phyloP scores from a whole-genome alignment of 2,797 vertebrate genomes.

The Hoplostethus mediterraneus region DNA sequence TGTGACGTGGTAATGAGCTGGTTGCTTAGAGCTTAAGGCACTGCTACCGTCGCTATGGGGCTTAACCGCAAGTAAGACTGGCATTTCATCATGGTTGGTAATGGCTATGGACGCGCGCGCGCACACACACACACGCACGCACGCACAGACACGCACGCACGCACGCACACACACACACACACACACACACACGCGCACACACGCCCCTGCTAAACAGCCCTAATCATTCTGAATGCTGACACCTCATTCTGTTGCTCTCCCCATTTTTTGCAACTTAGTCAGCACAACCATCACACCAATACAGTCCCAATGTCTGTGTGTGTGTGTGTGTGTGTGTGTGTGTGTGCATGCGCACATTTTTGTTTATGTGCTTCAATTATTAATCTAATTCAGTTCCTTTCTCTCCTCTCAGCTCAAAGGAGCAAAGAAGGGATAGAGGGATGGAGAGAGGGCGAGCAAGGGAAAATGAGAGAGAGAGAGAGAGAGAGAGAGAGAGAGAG shows the following conservation, averaged over 20 bases:
- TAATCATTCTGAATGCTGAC: constrained; percentile 60
- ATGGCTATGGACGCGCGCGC: constrained; percentile 54
- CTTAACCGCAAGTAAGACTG: constrained; percentile 60
- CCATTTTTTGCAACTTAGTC: constrained; percentile 46
- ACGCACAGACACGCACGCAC: not conserved
- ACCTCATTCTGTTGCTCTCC: constrained; percentile 36
- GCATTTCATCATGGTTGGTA: constrained; percentile 71
- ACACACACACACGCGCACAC: constrained; percentile 25
- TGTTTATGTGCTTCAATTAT: constrained; percentile 38
- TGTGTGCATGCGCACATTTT: constrained; percentile 5
- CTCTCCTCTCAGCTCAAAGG: constrained; percentile 33
- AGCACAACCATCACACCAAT: constrained; percentile 35
- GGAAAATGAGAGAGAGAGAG: constrained; percentile 20
- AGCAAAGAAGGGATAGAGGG: constrained; percentile 5
- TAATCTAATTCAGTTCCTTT: constrained; percentile 46
- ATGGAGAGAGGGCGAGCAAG: constrained; percentile 19
- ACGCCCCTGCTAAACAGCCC: constrained; percentile 40
- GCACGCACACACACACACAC: constrained; percentile 5
- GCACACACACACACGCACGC: not conserved
- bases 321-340: not conserved
- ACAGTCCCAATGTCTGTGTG: constrained; percentile 6
- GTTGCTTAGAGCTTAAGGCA: constrained; percentile 50
- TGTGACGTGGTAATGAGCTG: constrained; percentile 47
- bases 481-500: not conserved
- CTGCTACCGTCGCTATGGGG: constrained; percentile 54